Base-by-base conservation (phyloP, 1,140 invertebrate genomes). In the Danaus melanippus region DNA sequence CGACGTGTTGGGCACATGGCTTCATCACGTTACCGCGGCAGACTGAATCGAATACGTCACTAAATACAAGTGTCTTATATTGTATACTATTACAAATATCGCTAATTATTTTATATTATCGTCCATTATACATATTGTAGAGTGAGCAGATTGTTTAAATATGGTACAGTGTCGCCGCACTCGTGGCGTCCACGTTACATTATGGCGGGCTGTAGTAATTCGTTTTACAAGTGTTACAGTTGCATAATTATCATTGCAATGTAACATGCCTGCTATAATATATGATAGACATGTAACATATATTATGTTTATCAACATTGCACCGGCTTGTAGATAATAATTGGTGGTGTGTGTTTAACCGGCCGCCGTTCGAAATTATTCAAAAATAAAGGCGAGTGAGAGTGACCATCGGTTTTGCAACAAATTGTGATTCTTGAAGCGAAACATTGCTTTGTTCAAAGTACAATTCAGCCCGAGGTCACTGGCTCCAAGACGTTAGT, bases 1-100 rank as follows among this genome's bases (percentile, higher is more conserved):
- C 77, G 83, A 83, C 83, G 79, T 86, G 81, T 74, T 74, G 70
- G 71, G 69, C 82, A 84, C 84, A 85, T 85, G 80, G 80, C 75
- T 74, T 67, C 67, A 71, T 82, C 77, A 79, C 76, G 74, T 74
- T 69, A 70, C 72, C 71, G 65, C 82, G 68, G 71, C 62, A 69
- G 66, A 74, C 21, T 32, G 21, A 32, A 32, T 32, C 2, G 21
- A 69, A 76, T 76, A 69, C 66, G 66, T 58, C 40, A 54, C 46
- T 12, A 55, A 54, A 43, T 57, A 41, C 39, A 15, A 45, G 40
- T 41, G 42, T 52, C 39, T 42, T 45, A 40, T 50, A 8, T n/a
- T 49, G 45, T 62, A 40, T 45, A 10, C 12, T 50, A 49, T 11
- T 41, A 41, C 21, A 43, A 46, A 46, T 17, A 21, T 15, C 15